Evolutionary conservation across 2,797 vertebrate species (phyloP).

Genomic region (Chloroceryle inda): DNA sequence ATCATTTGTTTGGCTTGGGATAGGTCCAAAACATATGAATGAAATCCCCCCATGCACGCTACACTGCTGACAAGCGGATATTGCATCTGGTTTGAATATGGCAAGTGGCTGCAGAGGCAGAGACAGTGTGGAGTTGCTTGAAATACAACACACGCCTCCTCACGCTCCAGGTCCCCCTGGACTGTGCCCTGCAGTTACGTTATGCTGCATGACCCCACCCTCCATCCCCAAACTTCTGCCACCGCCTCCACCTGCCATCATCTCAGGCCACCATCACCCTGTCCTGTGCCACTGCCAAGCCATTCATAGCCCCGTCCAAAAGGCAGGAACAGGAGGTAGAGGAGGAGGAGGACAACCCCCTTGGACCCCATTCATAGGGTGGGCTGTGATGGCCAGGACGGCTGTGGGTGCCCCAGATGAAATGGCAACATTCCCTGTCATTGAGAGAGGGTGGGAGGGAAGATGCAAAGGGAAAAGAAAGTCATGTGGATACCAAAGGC

Average conservation of each 20-base stretch:
- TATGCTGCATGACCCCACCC: constrained; percentile 12
- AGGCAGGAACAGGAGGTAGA: background rate
- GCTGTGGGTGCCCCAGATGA: background rate
- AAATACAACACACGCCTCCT: constrained; percentile 57
- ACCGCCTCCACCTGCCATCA: background rate
- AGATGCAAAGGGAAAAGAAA: background rate
- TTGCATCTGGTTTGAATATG: constrained; percentile 74
- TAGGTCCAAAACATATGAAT: constrained; percentile 38
- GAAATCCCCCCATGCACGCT: constrained; percentile 26
- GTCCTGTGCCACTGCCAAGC: fast-evolving
- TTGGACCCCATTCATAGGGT: background rate
- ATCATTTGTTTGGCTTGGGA: constrained; percentile 70
- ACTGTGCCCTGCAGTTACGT: constrained; percentile 12
- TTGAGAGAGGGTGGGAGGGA: background rate
- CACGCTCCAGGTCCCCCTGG: background rate
- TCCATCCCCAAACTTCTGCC: background rate
- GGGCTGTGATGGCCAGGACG: background rate
- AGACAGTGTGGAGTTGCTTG: constrained; percentile 51
- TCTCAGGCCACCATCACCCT: background rate
- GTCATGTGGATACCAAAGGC: background rate
- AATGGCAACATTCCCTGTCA: background rate
- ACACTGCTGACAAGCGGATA: constrained; percentile 62
- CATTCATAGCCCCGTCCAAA: background rate
- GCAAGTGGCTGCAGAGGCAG: constrained; percentile 43
- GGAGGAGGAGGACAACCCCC: background rate